Evolutionary conservation across 2,797 vertebrate species (phyloP).

Genomic region (Channallabes apus): DNA sequence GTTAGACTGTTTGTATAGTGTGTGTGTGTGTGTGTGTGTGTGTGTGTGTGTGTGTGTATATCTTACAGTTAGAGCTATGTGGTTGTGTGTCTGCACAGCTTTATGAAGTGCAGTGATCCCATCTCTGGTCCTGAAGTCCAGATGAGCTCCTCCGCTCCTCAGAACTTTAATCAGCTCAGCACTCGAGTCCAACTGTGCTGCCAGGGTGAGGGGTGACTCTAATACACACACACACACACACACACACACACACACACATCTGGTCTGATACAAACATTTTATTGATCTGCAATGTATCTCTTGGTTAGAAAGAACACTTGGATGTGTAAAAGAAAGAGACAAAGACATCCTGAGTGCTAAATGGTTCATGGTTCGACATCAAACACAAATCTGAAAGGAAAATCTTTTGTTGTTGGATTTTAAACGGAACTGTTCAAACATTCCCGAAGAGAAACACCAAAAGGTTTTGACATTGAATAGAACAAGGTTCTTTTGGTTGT

Average conservation of each 20-base stretch:
- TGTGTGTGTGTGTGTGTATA: constrained; percentile 1
- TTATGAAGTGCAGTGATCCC: constrained; percentile 93
- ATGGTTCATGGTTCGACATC: background rate
- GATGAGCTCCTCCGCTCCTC: constrained; percentile 86
- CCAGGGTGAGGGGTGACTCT: constrained; percentile 95
- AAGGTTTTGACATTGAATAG: background rate
- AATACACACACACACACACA: constrained; percentile 20
- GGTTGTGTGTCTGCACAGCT: constrained; percentile 87
- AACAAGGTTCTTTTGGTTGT: background rate
- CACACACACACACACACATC: background rate
- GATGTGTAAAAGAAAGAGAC: too few relatives aligned
- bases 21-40: background rate
- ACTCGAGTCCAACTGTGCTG: constrained; percentile 87
- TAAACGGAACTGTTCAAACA: background rate
- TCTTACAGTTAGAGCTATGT: constrained; percentile 83
- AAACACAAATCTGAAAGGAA: background rate
- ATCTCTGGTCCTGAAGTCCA: constrained; percentile 94
- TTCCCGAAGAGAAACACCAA: background rate
- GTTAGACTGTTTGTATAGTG: background rate
- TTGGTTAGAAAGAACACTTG: background rate
- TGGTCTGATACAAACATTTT: constrained; percentile 1
- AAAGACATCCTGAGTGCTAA: background rate
- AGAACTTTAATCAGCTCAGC: constrained; percentile 87
- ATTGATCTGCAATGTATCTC: background rate
- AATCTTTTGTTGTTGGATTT: background rate